These are phyloP conservation scores for Lacanobia oleracea DNA, from an alignment of 2,888 invertebrate species.

Conservation along the genomic window DNA sequence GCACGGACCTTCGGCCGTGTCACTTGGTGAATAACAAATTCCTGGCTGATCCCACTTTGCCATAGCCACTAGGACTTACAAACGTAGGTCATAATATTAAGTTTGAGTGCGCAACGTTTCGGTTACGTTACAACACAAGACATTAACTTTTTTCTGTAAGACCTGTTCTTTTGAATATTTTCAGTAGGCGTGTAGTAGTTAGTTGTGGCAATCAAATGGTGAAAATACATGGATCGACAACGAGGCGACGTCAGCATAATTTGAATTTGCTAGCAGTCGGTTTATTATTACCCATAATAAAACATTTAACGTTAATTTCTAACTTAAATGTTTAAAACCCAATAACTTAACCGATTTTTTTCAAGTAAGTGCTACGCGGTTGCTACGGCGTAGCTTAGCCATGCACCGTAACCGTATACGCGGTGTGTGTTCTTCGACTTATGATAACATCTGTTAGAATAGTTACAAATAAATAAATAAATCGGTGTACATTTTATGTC, in stretches of 20 bases:
- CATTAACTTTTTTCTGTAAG: background rate
- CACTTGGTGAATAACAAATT: constrained; percentile 89
- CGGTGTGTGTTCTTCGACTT: too few relatives aligned
- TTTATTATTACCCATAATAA: background rate
- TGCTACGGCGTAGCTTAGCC: background rate
- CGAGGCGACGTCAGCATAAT: background rate
- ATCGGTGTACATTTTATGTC: background rate
- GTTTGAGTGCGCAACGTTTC: constrained; percentile 60
- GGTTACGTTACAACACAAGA: constrained; percentile 3
- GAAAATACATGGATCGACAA: background rate
- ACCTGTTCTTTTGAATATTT: background rate
- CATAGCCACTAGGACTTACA: constrained; percentile 73
- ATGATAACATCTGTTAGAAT: too few relatives aligned
- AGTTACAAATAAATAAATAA: too few relatives aligned
- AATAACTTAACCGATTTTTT: background rate
- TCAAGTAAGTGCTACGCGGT: background rate
- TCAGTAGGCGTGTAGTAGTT: background rate
- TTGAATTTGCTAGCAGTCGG: background rate
- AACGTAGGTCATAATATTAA: constrained; percentile 71
- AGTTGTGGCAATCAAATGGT: background rate
- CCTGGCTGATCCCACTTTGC: constrained; percentile 81
- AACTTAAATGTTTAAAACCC: too few relatives aligned
- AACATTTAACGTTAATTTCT: background rate
- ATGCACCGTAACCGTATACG: too few relatives aligned
- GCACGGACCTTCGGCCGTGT: constrained; percentile 87